Percentiles rank a stretch among this genome's conserved stretches.
These are phyloP conservation scores for Oophaga sylvatica DNA, from an alignment of 2,797 vertebrate genomes.

Conservation along the genomic window DNA sequence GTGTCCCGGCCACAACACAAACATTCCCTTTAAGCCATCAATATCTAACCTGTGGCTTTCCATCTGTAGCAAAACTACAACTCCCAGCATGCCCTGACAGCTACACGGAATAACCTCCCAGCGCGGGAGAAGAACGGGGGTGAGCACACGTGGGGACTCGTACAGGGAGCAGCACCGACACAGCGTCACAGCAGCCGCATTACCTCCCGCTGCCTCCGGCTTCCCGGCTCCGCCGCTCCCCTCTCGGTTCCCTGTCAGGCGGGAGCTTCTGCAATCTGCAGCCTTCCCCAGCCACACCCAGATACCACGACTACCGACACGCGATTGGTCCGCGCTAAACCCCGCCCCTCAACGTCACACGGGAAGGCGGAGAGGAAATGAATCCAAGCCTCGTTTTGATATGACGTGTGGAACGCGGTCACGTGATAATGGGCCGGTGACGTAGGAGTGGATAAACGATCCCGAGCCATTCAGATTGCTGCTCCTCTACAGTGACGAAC, in stretches of 20 bases:
- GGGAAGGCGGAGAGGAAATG: rapidly evolving
- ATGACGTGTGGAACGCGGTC: background rate
- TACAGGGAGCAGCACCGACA: background rate
- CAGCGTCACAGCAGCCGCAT: background rate
- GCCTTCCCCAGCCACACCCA: background rate
- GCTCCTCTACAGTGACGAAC: too few relatives aligned
- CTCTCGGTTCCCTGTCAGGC: constrained; percentile 44
- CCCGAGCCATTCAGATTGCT: too few relatives aligned
- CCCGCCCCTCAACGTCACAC: background rate
- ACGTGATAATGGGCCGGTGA: background rate
- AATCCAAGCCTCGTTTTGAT: background rate
- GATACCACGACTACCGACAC: background rate
- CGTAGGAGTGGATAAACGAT: background rate
- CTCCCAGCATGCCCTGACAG: too few relatives aligned
- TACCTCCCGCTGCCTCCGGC: constrained; percentile 24
- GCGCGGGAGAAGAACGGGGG: background rate
- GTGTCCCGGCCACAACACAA: background rate
- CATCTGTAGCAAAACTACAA: background rate
- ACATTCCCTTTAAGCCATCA: background rate
- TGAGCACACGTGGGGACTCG: background rate
- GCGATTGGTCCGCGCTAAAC: background rate
- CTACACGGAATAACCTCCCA: background rate
- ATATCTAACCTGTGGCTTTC: background rate
- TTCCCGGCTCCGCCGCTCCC: constrained; percentile 21
- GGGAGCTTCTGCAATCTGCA: constrained; percentile 15